Evolutionary conservation across 1,140 invertebrate genomes (phyloP), one percentile per base, ranked within the genome.

Genomic region (Holotrichia oblita): DNA sequence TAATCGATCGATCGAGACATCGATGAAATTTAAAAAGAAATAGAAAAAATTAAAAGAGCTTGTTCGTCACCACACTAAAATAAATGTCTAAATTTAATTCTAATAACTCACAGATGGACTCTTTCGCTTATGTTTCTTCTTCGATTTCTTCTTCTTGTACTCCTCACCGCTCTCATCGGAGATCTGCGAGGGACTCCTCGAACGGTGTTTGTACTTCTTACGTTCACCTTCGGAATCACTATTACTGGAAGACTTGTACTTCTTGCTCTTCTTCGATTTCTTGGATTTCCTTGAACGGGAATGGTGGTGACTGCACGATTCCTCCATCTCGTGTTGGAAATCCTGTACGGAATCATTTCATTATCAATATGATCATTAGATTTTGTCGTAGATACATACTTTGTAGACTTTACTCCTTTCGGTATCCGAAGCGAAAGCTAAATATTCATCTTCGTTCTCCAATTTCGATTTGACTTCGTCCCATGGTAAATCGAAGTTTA

Each of bases 261-360:
- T 92, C 87, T 93, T 93, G 82, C 92, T 93, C 84, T 91, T 92
- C 79, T 92, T 92, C 84, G 91, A 89, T 83, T 93, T 91, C 83
- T 95, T 94, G 22, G 95, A 94, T 83, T 96, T 95, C 64, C 91
- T 93, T 42, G 93, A 93, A 55, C 94, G 91, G 14, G 95, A 95
- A 86, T 98, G 97, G 88, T 98, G 96, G 89, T 99, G 98, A 85
- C 94, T 94, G 86, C 97, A 99, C 7, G 95, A 93, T 87, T 99
- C 97, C 87, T 97, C 96, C 85, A 94, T 92, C 83, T 96, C 94
- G 79, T 94, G 93, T 84, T 96, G 93, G 86, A 92, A 97, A 83
- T 97, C 95, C 61, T 69, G 9, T 6, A 27, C 6, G 24, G 9
- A 10, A 69, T 41, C n/a, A n/a, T 41, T 40, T 27, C 34, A 48